Evolutionary conservation across 1,140 invertebrate species (phyloP).

Genomic region (Manduca sexta): DNA sequence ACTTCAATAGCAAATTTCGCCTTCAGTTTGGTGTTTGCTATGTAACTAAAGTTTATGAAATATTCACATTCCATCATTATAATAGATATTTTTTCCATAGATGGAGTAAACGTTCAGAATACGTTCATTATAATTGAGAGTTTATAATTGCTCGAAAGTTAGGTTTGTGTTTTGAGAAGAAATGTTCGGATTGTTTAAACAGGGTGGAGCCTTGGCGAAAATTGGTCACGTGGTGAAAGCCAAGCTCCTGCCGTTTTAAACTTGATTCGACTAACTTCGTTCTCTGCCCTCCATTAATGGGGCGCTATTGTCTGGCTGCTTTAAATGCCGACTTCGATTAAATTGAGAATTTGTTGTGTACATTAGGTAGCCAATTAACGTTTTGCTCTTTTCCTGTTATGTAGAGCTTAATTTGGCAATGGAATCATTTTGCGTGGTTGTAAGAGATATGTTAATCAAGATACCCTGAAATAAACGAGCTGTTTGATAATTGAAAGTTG

Average conservation of each 20-base stretch:
- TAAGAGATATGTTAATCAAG: no score
- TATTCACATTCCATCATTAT: no score
- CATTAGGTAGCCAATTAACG: no score
- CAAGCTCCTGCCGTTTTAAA: conserved; percentile 5
- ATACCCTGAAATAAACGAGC: no score
- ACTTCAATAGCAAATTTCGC: conserved; percentile 26
- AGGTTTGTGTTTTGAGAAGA: conserved; percentile 25
- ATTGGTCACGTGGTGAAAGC: conserved; percentile 24
- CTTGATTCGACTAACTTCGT: conserved; percentile 10
- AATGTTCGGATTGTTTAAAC: conserved; percentile 47
- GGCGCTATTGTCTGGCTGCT: conserved; percentile 15
- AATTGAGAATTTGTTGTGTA: no score
- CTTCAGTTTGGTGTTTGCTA: conserved; percentile 20
- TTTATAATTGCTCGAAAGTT: conserved; percentile 47
- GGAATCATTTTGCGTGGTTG: no score
- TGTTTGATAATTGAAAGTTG: conserved; percentile 11
- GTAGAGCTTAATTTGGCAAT: background rate
- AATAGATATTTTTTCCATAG: background rate
- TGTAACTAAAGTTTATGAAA: background rate
- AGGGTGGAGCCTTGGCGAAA: conserved; percentile 20
- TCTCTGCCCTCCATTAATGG: conserved; percentile 11
- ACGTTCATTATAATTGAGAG: conserved; percentile 26
- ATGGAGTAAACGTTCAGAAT: conserved; percentile 1
- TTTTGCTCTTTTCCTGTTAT: no score
- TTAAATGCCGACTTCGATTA: background rate